Percentiles rank a stretch among this genome's conserved stretches.
phyloP scores from a whole-genome alignment of 2,113 vertebrate genomes.

The Nothocercus julius region DNA sequence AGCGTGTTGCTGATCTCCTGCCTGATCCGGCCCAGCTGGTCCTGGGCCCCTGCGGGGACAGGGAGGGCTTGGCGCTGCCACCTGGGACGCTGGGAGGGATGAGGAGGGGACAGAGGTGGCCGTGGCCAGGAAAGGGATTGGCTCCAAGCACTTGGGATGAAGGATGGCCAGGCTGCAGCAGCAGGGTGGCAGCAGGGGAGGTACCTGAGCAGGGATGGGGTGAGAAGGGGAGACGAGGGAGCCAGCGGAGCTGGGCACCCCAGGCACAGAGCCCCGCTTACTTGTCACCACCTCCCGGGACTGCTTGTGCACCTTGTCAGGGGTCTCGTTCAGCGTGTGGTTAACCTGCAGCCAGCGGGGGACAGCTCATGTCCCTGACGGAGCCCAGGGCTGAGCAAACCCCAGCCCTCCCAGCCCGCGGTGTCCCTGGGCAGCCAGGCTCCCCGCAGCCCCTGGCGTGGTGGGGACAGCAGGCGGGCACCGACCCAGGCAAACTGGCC shows the following conservation, averaged over 20 bases:
- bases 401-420: background rate
- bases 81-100: background rate
- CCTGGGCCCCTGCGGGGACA: slow-evolving; percentile 64
- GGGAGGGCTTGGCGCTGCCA: background rate
- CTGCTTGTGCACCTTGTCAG: slow-evolving; percentile 71
- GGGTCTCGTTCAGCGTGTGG: slow-evolving; percentile 47
- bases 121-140: too few species aligned
- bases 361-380: background rate
- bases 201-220: background rate
- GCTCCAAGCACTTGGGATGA: background rate
- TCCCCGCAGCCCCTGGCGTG: background rate
- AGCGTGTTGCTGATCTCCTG: slow-evolving; percentile 55
- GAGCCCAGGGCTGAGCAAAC: background rate
- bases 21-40: slow-evolving; percentile 57
- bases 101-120: background rate
- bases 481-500: background rate
- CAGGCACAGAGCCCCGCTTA: slow-evolving; percentile 54
- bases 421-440: background rate
- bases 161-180: background rate
- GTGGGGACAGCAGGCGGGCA: accelerated
- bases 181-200: background rate
- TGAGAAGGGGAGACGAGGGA: background rate
- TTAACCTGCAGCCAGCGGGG: slow-evolving; percentile 64
- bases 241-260: background rate
- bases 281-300: slow-evolving; percentile 71